A percentile compares a stretch with the other conserved stretches of the same genome.
Evolutionary conservation across 2,888 invertebrate species (phyloP).

Genomic region (Hoplodrina ambigua): DNA sequence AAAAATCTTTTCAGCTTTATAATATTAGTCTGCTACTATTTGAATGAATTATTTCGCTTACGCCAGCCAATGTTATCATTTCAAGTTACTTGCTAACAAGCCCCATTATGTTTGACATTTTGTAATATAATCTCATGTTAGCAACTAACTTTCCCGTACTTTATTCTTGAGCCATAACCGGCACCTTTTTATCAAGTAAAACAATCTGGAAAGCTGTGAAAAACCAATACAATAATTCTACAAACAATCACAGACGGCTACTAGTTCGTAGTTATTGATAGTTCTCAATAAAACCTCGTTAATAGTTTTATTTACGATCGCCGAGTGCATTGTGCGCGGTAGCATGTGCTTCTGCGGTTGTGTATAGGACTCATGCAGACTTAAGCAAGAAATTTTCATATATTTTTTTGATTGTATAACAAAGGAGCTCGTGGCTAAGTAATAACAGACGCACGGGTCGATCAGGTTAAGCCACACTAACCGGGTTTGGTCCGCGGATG

Average conservation of each 20-base stretch:
- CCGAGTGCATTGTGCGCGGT: slow-evolving; percentile 33
- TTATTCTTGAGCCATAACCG: neutral
- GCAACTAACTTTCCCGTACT: no score
- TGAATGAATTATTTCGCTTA: no score
- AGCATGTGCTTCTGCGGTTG: slow-evolving; percentile 28
- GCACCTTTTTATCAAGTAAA: neutral
- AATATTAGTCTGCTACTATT: no score
- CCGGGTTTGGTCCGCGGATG: no score
- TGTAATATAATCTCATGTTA: no score
- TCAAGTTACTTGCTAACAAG: no score
- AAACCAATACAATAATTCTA: slow-evolving; percentile 4
- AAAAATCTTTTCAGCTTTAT: no score
- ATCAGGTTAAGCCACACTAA: no score
- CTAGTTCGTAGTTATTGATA: slow-evolving; percentile 27
- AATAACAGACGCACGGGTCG: no score
- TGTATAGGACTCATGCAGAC: slow-evolving; percentile 28
- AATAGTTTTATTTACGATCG: slow-evolving; percentile 52
- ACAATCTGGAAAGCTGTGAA: neutral
- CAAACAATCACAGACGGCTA: slow-evolving; percentile 23
- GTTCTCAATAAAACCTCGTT: slow-evolving; percentile 48
- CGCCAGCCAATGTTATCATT: no score
- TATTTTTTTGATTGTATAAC: neutral
- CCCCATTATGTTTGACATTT: no score
- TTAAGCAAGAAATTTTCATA: neutral
- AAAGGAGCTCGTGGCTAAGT: no score